Percentiles rank a stretch among this genome's conserved stretches.
Conservation (phyloP, 2,888 invertebrate genomes). For the Platycheirus albimanus region DNA sequence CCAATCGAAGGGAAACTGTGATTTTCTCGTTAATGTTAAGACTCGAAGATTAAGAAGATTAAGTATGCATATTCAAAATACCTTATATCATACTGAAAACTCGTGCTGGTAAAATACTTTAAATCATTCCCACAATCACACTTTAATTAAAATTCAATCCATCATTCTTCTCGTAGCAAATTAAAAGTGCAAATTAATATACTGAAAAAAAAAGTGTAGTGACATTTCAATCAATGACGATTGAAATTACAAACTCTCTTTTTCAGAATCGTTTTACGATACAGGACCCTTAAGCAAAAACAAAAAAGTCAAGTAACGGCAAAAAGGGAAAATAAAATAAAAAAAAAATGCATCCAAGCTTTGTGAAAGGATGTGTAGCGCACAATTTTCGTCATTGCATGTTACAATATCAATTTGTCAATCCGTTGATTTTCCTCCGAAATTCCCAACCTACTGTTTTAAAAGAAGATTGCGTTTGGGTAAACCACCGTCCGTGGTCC, state of each 20-base stretch:
- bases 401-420: conserved; percentile 76
- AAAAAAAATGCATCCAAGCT: conserved; percentile 27
- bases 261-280: neutral
- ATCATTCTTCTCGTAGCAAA: conserved; percentile 33
- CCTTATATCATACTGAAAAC: too few species aligned
- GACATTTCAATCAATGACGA: conserved; percentile 68
- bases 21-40: too few species aligned
- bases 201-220: conserved; percentile 61
- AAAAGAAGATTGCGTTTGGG: conserved; percentile 17
- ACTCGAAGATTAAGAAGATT: too few species aligned
- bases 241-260: conserved; percentile 52
- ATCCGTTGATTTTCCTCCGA: conserved; percentile 70
- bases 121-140: conserved; percentile 10
- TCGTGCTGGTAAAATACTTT: too few species aligned
- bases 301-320: conserved; percentile 8
- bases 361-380: conserved; percentile 19
- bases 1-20: too few species aligned
- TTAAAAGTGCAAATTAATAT: conserved; percentile 68
- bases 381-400: conserved; percentile 73
- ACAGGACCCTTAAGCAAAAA: neutral
- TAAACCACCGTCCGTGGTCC: conserved; percentile 19
- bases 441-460: too few species aligned
- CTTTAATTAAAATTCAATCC: conserved; percentile 36
- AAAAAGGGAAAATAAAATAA: conserved; percentile 38
- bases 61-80: too few species aligned